Base-by-base conservation (phyloP, 2,113 vertebrate species). In the Protobothrops flavoviridis region DNA sequence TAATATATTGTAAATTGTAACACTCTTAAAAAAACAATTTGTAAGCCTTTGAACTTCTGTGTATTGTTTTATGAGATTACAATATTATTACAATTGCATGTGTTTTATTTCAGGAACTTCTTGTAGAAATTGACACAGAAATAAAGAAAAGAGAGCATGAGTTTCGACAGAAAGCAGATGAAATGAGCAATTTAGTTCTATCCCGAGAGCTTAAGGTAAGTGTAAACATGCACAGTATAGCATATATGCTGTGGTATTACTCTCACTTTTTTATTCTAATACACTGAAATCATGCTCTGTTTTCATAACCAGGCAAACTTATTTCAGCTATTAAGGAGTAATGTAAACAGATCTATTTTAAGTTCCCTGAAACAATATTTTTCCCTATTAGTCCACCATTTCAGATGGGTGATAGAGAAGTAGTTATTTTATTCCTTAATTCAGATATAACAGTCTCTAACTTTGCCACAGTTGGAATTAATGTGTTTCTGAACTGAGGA, bases 191-290 rank as follows among this genome's bases (percentile, higher is more conserved):
- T 0, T 50, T 92, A 3, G 92, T 98, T 93, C 91, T 98, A 39
- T 96, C 97, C 13, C 95, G 96, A 1, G 97, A 98, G 89, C 97
- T 98, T 86, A 98, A 98, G 97, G 98, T 98, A 96, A 55, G 20
- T 89, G 5, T 85, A 24, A 57, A 52, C 13, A 69, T 69, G 12
- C 29, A n/a, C 11, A 59, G 7, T 33, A 11, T 11, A 64, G 20
- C 26, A 87, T 17, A 12, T 23, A 21, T 17, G 57, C 20, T 74
- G 81, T 87, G 39, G 13, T 74, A n/a, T 74, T n/a, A 50, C 45
- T 64, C 45, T 61, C 23, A 3, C 1, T 94, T 89, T 69, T 39
- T 17, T 88, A 64, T 88, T 91, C 39, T 92, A 0, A 94, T 45
- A 90, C 26, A 24, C 12, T 88, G 39, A n/a, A 7, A 29, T 61